Evolutionary conservation across 2,797 vertebrate genomes (phyloP), one percentile per base, ranked within the genome.

Genomic region (Argyrosomus regius): DNA sequence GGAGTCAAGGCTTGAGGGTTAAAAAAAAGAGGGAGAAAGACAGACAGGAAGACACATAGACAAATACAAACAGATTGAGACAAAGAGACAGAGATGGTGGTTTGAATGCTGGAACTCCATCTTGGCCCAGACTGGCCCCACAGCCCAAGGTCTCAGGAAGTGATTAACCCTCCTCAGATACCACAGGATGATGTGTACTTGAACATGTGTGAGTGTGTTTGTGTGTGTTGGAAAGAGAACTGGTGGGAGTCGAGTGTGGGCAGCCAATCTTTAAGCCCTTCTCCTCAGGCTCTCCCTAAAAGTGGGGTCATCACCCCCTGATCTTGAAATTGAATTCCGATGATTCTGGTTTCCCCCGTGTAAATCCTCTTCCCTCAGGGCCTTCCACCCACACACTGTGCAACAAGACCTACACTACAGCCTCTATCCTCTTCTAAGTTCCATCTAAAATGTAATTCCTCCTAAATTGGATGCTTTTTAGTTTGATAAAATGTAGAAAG

Each of bases 261-360:
- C 86, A 87, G 88, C 63, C 93, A 91, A 87, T 88, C 91, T 92
- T 79, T 72, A 82, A 87, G 72, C 81, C 63, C 81, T 82, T 86
- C 83, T 91, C 86, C 91, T 65, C 63, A 88, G 88, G 91, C 91
- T 81, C 85, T 91, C 77, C 90, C 86, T 89, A 92, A 92, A 94
- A 91, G 88, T 91, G 89, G 89, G 93, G 92, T 94, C 92, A 88
- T 90, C 86, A 89, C 93, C 91, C 85, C 78, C 58, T 84, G 90
- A 93, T 93, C 91, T 91, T 80, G 91, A 93, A 93, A 94, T 94
- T 93, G 87, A 95, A 94, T 95, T 93, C 87, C 81, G 17, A 91
- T 93, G 92, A 92, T 91, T 89, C 86, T 84, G 87, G 83, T 87
- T 56, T 67, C 82, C 84, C 82, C 64, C 53, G 73, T 81, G 87